Conservation (phyloP, 1,140 invertebrate species). For the Ruditapes philippinarum region DNA sequence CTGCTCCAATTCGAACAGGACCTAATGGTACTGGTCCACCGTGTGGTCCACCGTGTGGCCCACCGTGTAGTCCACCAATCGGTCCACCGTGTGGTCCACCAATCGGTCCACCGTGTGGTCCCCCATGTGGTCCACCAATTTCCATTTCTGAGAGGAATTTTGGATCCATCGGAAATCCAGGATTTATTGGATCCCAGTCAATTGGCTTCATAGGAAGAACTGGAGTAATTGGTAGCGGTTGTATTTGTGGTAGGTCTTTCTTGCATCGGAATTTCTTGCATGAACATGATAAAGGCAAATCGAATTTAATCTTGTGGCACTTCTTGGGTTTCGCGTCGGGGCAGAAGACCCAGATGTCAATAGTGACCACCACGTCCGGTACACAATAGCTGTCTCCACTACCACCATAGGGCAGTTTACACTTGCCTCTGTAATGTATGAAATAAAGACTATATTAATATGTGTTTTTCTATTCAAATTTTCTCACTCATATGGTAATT, state of each 20-base stretch:
- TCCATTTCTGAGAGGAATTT: no score
- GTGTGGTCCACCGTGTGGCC: no score
- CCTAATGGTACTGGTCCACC: no score
- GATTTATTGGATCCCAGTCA: neutral
- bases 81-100: neutral
- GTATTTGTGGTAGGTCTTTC: neutral
- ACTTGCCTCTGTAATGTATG: conserved; percentile 19
- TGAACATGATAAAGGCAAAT: conserved; percentile 34
- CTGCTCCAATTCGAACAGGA: no score
- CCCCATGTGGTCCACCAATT: no score
- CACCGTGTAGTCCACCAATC: no score
- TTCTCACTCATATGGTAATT: no score
- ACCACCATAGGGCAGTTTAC: neutral
- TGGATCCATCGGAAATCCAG: no score
- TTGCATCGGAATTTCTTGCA: conserved; percentile 28
- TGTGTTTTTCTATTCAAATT: no score
- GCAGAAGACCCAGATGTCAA: conserved; percentile 45
- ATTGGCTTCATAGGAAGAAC: neutral
- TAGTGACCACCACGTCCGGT: neutral
- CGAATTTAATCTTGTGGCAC: conserved; percentile 35
- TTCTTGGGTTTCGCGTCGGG: neutral
- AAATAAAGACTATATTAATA: neutral
- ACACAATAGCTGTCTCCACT: conserved; percentile 19
- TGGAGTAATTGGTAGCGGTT: neutral
- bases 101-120: neutral